A percentile compares a stretch with the other conserved stretches of the same genome.
These are phyloP conservation scores for Acrossocheilus fasciatus DNA, from an alignment of 2,797 vertebrate species.

Conservation along the genomic window DNA sequence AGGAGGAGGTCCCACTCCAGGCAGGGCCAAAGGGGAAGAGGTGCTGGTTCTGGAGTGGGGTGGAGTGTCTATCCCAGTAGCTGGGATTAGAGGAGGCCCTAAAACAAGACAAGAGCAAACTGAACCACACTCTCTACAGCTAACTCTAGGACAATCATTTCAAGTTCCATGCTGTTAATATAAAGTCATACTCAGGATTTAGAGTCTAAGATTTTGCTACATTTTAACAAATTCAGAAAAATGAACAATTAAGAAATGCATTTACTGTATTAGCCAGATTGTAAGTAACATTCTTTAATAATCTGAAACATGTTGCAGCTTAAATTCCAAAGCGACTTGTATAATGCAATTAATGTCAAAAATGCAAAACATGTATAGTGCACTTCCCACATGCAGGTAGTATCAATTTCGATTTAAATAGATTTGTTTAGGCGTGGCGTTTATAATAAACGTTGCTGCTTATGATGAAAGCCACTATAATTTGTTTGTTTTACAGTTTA, in stretches of 20 bases:
- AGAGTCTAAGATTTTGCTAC: neutral
- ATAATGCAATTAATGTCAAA: too few relatives aligned
- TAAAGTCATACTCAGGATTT: neutral
- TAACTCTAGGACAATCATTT: neutral
- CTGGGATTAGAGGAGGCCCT: constrained; percentile 92
- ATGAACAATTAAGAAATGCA: neutral
- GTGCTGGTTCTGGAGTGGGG: constrained; percentile 85
- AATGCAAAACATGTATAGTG: neutral
- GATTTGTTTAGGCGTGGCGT: neutral
- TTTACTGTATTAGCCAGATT: neutral
- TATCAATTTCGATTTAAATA: neutral
- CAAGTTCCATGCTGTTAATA: neutral
- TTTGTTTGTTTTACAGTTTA: neutral
- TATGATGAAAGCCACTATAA: neutral
- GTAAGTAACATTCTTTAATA: neutral
- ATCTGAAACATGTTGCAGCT: neutral
- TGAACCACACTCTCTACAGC: constrained; percentile 56
- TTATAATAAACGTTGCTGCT: neutral
- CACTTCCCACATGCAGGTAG: neutral
- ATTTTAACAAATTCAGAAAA: neutral
- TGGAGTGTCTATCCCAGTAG: constrained; percentile 88
- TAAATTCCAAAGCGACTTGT: neutral
- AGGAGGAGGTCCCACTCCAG: constrained; percentile 79
- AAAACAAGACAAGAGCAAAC: constrained; percentile 74
- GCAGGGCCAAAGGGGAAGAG: constrained; percentile 76